Evolutionary conservation across 1,140 invertebrate genomes (phyloP), one percentile per base, ranked within the genome.

Genomic region (Streblospio benedicti): DNA sequence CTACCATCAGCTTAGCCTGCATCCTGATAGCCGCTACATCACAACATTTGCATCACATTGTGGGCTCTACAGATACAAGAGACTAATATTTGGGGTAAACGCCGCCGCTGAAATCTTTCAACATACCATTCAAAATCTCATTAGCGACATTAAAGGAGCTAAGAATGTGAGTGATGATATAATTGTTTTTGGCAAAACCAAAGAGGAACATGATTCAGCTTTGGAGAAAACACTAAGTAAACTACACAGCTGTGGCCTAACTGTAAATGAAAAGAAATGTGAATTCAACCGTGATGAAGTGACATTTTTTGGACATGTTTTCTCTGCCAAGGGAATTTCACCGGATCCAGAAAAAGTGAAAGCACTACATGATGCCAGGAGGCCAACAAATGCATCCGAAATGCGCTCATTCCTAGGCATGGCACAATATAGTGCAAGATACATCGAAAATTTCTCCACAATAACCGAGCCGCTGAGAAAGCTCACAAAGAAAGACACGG

Each of bases 341-440:
- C 61, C 71, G 31, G 76, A 79, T 61, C 69, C 68, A 9, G 63
- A 66, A 4, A 80, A 79, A 60, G 61, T 77, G 0, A 60, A 65
- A 12, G 71, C 71, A 23, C 27, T 53, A 28, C 25, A 53, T 32
- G 27, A 73, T 80, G 1, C 25, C 18, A 20, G 23, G 60, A 1
- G 57, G 69, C 66, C 68, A 32, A 45, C 33, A 43, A 38, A 65
- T 33, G 62, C 60, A 30, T 32, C 31, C 33, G 65, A 30, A 23
- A 58, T 67, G 0, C 32, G 62, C 55, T 18, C 62, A 14, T 54
- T 72, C 2, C 33, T 68, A 14, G 68, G 68, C 14, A 59, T 69
- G 50, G 49, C 62, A 0, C 65, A 66, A 16, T 70, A 65, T 57
- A 30, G 67, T 33, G 52, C 60, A 18, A 59, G 63, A 38, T 69